Base-by-base conservation (phyloP, 2,797 vertebrate species). In the Tragelaphus oryx region DNA sequence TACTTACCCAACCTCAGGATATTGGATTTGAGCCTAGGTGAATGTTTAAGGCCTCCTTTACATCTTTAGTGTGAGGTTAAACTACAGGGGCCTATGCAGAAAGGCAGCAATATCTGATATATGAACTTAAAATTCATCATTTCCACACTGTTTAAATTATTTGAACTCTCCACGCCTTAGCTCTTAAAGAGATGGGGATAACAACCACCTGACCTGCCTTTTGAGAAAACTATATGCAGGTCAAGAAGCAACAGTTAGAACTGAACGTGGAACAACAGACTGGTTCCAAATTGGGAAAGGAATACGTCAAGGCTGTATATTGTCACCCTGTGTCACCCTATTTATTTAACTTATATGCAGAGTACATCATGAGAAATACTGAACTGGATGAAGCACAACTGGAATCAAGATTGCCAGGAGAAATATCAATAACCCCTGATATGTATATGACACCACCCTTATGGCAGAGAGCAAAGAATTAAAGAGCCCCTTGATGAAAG, bases 271-370 rank as follows among this genome's bases (percentile, higher is more conserved):
- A 37, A 68, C 18, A 68, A 68, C 18, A 37, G 4, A 37, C 18
- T 68, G 33, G 33, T 68, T 68, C 62, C 62, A 68, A 37, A 68
- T 11, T 0, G 18, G 62, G 18, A 68, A 68, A 6, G 62, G 62
- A 68, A 0, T 68, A 37, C 0, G 0, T 37, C 62, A 68, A 22
- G n/a, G 4, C n/a, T 37, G 9, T 37, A 11, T 68, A 68, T 10
- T 37, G 18, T 65, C n/a, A 68, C 62, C n/a, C n/a, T 65, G 62
- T 65, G 62, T 65, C 17, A 37, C n/a, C 9, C 9, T 22, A 9
- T 9, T 37, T 22, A 37, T 68, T 68, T 65, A 65, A 37, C 8
- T 10, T 68, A 6, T 5, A 37, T 22, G 62, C 62, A 22, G 60
- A 17, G n/a, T 37, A 20, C n/a, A 37, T 68, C 62, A 11, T 37